A percentile compares a stretch with the other conserved stretches of the same genome.
Conservation (phyloP, 1,140 invertebrate species). For the Zaprionus tsacasi region DNA sequence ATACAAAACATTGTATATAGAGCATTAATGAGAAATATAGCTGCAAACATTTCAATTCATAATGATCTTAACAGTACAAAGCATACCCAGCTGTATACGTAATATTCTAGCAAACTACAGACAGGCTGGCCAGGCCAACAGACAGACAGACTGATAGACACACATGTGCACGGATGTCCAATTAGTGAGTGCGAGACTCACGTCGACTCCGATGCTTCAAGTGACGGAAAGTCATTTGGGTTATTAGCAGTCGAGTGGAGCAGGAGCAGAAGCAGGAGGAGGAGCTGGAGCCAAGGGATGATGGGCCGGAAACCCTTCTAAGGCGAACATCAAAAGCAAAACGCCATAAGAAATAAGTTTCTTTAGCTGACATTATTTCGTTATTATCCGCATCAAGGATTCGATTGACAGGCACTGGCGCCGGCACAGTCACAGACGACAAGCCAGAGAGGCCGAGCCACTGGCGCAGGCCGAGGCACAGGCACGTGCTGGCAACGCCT, state of each 20-base stretch:
- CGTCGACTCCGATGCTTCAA: constrained; percentile 32
- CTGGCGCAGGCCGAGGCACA: constrained; percentile 50
- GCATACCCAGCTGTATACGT: neutral
- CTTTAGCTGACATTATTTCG: constrained; percentile 74
- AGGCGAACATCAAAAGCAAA: constrained; percentile 53
- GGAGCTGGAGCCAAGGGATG: constrained; percentile 5
- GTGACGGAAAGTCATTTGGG: constrained; percentile 75
- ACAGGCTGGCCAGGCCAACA: neutral
- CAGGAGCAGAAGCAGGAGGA: neutral
- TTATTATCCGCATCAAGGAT: constrained; percentile 81
- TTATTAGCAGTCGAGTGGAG: constrained; percentile 69
- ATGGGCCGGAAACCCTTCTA: constrained; percentile 62
- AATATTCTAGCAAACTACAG: neutral
- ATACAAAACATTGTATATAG: too few species aligned
- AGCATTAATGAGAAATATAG: neutral
- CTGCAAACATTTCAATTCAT: neutral
- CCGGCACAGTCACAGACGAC: constrained; percentile 51
- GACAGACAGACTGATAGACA: neutral
- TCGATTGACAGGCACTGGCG: constrained; percentile 70
- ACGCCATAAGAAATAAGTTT: constrained; percentile 57
- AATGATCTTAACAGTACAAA: neutral
- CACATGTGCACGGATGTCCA: constrained; percentile 35
- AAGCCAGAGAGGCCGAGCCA: constrained; percentile 13
- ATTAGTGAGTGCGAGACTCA: constrained; percentile 35
- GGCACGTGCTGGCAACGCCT: constrained; percentile 76